Conservation (phyloP, 1,140 invertebrate genomes). For the Zaprionus ornatus region DNA sequence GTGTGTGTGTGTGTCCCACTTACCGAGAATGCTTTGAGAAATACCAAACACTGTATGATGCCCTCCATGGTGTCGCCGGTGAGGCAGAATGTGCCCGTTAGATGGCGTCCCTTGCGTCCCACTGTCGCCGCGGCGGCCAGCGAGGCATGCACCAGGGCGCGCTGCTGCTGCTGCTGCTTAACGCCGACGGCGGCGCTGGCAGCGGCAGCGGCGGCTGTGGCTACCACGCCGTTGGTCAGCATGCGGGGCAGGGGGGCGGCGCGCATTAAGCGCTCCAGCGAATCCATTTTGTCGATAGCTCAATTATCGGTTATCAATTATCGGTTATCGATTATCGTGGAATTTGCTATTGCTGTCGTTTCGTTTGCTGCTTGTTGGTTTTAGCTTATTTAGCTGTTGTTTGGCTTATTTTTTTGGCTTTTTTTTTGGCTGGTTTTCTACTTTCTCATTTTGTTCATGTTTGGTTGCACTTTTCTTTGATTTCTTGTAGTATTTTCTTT, state of each 20-base stretch:
- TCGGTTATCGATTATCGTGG: slow-evolving; percentile 24
- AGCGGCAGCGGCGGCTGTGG: slow-evolving; percentile 85
- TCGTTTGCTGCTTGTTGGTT: neutral
- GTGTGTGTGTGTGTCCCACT: slow-evolving; percentile 83
- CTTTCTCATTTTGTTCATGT: slow-evolving; percentile 15
- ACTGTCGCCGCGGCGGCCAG: slow-evolving; percentile 89
- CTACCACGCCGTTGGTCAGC: slow-evolving; percentile 86
- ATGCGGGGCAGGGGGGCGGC: slow-evolving; percentile 87
- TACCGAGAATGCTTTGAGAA: slow-evolving; percentile 96
- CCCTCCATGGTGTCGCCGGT: slow-evolving; percentile 96
- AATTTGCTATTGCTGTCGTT: slow-evolving; percentile 11
- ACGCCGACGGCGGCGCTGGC: slow-evolving; percentile 79
- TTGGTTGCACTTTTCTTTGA: slow-evolving; percentile 16
- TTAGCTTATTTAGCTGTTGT: neutral
- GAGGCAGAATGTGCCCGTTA: slow-evolving; percentile 93
- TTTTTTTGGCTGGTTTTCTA: slow-evolving; percentile 27
- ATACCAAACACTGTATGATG: slow-evolving; percentile 95
- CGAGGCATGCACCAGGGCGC: slow-evolving; percentile 90
- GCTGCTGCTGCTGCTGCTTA: slow-evolving; percentile 85
- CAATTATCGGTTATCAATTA: slow-evolving; percentile 18
- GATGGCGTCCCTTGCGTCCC: slow-evolving; percentile 90
- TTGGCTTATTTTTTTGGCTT: slow-evolving; percentile 11
- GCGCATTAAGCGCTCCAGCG: slow-evolving; percentile 90
- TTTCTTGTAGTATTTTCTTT: neutral
- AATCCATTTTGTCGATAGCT: slow-evolving; percentile 86